Evolutionary conservation across 2,888 invertebrate species (phyloP).

Genomic region (Acanthosepion pharaonis): DNA sequence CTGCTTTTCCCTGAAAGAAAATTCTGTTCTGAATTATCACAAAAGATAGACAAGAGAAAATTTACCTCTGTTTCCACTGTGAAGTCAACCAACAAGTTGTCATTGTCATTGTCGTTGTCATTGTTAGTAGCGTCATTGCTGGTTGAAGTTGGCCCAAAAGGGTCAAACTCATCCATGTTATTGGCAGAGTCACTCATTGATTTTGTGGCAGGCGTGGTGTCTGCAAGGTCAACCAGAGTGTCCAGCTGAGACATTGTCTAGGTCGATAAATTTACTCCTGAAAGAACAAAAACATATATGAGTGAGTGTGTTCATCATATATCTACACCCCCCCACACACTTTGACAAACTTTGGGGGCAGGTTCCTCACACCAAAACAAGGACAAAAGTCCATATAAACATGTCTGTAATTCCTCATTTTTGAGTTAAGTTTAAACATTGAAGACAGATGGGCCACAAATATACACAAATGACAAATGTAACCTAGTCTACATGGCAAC

Average conservation of each 20-base stretch:
- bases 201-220: not conserved
- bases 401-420: too few relatives aligned
- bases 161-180: conserved; percentile 45
- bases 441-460: too few relatives aligned
- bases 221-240: conserved; percentile 33
- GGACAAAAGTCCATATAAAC: too few relatives aligned
- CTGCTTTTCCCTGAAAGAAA: too few relatives aligned
- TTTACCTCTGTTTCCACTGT: conserved; percentile 41
- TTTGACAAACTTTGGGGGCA: too few relatives aligned
- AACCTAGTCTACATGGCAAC: too few relatives aligned
- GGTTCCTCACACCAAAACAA: too few relatives aligned
- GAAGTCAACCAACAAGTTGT: conserved; percentile 23
- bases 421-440: too few relatives aligned
- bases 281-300: not conserved
- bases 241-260: conserved; percentile 38
- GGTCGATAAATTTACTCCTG: not conserved
- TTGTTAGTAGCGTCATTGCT: not conserved
- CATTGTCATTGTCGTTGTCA: conserved; percentile 12
- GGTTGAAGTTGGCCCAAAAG: conserved; percentile 39
- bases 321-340: too few relatives aligned
- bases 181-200: not conserved
- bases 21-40: too few relatives aligned
- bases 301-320: too few relatives aligned
- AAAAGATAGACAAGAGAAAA: not conserved
- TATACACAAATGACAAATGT: too few relatives aligned